phyloP scores from a whole-genome alignment of 2,797 vertebrate genomes.

The Glyptemys insculpta region DNA sequence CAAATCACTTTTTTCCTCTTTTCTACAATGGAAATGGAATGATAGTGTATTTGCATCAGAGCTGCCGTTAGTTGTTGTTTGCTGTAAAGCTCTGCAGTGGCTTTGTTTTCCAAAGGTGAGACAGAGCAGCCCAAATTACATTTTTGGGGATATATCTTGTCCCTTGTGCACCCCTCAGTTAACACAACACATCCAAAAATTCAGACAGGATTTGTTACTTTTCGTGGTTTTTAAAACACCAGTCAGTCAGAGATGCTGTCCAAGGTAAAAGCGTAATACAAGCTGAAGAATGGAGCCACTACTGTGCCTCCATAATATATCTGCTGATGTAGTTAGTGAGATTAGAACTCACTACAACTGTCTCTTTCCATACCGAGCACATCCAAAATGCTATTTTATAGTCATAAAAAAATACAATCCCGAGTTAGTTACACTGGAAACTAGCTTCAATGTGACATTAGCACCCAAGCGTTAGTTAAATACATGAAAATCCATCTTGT shows the following conservation, averaged over 20 bases:
- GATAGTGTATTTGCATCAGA: not conserved
- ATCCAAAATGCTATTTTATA: rapidly evolving
- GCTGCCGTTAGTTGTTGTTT: not conserved
- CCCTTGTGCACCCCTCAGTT: not conserved
- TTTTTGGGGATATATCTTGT: not conserved
- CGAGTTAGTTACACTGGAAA: not conserved
- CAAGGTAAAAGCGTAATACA: not conserved
- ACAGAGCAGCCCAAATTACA: not conserved
- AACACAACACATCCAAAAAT: not conserved
- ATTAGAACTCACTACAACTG: not conserved
- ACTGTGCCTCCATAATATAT: not conserved
- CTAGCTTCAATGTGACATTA: rapidly evolving
- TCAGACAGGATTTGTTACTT: not conserved
- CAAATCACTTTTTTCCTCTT: not conserved
- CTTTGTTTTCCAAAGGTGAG: not conserved
- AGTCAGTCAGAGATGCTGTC: not conserved
- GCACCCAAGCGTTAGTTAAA: not conserved
- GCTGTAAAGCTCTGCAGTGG: not conserved
- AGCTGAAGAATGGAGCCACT: rapidly evolving
- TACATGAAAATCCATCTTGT: not conserved
- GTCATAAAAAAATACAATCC: rapidly evolving
- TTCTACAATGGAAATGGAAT: not conserved
- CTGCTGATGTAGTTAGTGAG: not conserved
- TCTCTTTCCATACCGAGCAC: not conserved
- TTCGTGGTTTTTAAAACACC: not conserved